Conservation (phyloP, 1,140 invertebrate species). For the Camponotus vicinus region DNA sequence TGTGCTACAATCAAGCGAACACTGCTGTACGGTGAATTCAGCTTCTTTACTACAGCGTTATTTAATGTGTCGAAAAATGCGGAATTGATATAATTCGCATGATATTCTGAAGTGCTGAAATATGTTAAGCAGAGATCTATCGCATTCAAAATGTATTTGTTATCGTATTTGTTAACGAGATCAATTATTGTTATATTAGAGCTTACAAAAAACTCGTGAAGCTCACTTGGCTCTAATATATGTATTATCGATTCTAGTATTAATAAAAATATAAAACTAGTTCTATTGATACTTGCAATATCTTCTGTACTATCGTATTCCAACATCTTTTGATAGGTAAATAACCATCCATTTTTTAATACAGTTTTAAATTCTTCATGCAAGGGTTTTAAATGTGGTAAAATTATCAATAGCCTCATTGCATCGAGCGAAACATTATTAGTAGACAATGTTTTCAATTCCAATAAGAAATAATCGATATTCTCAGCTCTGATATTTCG, state of each 20-base stretch:
- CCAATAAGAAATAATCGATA: constrained; percentile 67
- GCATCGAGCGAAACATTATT: constrained; percentile 71
- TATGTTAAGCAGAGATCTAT: constrained; percentile 78
- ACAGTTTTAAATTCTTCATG: constrained; percentile 67
- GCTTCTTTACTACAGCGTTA: constrained; percentile 24
- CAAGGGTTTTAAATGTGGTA: constrained; percentile 79
- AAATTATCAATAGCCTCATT: constrained; percentile 78
- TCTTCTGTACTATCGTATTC: constrained; percentile 37
- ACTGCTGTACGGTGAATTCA: constrained; percentile 85
- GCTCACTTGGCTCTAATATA: constrained; percentile 84
- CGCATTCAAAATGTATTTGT: constrained; percentile 77
- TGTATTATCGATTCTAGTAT: constrained; percentile 88
- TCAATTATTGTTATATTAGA: constrained; percentile 76
- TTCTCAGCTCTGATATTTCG: constrained; percentile 75
- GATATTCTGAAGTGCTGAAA: constrained; percentile 66
- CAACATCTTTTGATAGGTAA: constrained; percentile 73
- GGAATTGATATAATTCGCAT: constrained; percentile 72
- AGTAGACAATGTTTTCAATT: constrained; percentile 71
- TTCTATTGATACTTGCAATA: constrained; percentile 42
- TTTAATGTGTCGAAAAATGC: constrained; percentile 75
- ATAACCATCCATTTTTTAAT: constrained; percentile 68
- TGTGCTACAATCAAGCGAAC: constrained; percentile 90
- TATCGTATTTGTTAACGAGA: constrained; percentile 69
- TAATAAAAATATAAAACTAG: constrained; percentile 80
- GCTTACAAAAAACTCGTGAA: constrained; percentile 81